Conservation (phyloP, 2,113 vertebrate genomes). For the Aramus guarauna region DNA sequence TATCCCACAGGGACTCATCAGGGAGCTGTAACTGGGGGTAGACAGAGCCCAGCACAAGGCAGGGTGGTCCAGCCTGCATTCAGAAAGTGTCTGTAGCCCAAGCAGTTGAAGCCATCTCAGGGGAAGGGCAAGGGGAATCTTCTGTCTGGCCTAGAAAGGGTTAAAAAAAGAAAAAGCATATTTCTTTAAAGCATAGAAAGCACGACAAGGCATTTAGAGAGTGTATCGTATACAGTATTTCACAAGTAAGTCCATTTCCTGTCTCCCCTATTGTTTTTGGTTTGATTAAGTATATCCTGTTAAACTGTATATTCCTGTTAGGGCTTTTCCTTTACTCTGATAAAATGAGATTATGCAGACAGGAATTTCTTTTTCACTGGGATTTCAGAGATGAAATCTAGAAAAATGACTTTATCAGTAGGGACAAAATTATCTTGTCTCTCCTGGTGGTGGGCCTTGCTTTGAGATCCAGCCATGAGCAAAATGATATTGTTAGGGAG, state of each 20-base stretch:
- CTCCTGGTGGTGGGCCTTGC: neutral
- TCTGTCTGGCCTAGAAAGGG: neutral
- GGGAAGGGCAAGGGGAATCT: neutral
- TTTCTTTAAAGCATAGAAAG: constrained; percentile 49
- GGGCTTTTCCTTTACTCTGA: constrained; percentile 59
- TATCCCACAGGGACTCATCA: rapidly evolving
- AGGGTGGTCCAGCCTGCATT: neutral
- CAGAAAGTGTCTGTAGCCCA: neutral
- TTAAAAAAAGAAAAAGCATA: neutral
- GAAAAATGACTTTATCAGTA: neutral
- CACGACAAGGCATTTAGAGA: constrained; percentile 66
- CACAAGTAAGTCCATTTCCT: constrained; percentile 77
- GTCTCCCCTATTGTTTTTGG: constrained; percentile 81
- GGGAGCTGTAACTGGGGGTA: neutral
- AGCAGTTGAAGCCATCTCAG: neutral
- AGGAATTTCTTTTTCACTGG: neutral
- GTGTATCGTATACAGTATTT: constrained; percentile 72
- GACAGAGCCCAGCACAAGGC: neutral
- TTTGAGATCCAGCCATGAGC: neutral
- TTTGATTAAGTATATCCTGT: constrained; percentile 85
- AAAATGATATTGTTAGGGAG: neutral
- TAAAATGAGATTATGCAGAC: constrained; percentile 53
- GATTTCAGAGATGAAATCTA: neutral
- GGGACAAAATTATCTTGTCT: rapidly evolving
- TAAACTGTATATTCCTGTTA: constrained; percentile 83